These are phyloP conservation scores for Cherax destructor DNA, from an alignment of 1,140 invertebrate genomes.

Conservation along the genomic window DNA sequence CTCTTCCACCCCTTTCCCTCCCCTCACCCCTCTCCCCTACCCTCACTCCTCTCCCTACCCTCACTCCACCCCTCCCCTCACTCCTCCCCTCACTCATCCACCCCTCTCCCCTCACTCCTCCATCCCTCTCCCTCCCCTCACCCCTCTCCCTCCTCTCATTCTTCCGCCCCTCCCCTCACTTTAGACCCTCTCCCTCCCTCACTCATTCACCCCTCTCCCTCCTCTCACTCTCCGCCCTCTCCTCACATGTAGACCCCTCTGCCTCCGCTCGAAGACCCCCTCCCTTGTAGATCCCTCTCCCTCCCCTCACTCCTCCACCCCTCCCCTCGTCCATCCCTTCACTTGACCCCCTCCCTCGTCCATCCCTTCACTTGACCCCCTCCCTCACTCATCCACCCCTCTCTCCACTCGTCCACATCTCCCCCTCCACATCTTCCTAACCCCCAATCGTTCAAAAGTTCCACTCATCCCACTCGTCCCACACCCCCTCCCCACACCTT, in stretches of 20 bases:
- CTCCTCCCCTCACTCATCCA: neutral
- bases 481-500: neutral
- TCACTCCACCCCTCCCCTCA: neutral
- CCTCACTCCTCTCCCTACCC: neutral
- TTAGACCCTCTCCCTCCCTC: neutral
- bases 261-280: neutral
- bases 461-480: neutral
- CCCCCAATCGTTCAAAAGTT: too few relatives aligned
- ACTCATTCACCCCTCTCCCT: neutral
- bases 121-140: neutral
- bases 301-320: neutral
- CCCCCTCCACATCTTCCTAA: neutral
- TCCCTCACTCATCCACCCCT: neutral
- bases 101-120: neutral
- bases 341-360: neutral
- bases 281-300: neutral
- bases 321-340: too few relatives aligned
- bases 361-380: neutral
- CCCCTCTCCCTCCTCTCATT: neutral
- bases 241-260: too few relatives aligned
- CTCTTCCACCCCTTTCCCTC: conserved; percentile 13
- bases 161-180: neutral
- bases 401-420: neutral
- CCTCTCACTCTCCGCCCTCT: neutral
- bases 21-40: neutral